phyloP scores from a whole-genome alignment of 1,140 invertebrate species.

The Luehdorfia chinensis region DNA sequence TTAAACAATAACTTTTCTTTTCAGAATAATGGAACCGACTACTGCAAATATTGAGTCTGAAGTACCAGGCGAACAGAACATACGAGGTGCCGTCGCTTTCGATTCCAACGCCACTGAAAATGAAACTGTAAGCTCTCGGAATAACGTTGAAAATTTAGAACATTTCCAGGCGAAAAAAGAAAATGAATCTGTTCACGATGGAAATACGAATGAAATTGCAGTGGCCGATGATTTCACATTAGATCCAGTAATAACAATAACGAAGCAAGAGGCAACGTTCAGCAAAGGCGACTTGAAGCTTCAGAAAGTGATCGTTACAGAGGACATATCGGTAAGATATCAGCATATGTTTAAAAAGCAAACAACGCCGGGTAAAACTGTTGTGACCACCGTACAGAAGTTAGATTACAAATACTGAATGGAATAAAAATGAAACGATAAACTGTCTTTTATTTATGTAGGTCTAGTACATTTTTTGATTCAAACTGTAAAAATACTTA shows the following conservation, averaged over 20 bases:
- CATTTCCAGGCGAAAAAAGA: no score
- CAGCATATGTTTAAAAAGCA: constrained; percentile 63
- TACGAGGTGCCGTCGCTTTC: constrained; percentile 25
- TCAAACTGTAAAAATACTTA: no score
- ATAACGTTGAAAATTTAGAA: no score
- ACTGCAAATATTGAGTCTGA: constrained; percentile 33
- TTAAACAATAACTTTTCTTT: no score
- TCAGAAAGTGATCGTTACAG: constrained; percentile 51
- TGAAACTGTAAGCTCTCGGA: not conserved
- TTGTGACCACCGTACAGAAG: constrained; percentile 44
- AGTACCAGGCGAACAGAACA: constrained; percentile 41
- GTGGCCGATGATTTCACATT: constrained; percentile 27
- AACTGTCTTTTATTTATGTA: constrained; percentile 18
- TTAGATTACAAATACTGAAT: constrained; percentile 53
- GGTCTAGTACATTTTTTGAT: no score
- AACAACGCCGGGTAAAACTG: constrained; percentile 44
- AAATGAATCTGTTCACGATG: not conserved
- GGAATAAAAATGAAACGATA: constrained; percentile 18
- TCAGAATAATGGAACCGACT: constrained; percentile 1
- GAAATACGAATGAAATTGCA: constrained; percentile 1
- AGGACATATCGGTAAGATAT: constrained; percentile 59
- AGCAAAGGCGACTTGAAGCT: constrained; percentile 52
- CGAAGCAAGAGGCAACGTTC: constrained; percentile 44
- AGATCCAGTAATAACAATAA: constrained; percentile 50
- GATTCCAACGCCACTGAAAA: not conserved